These are phyloP conservation scores for Cricetomys ansorgei DNA, from an alignment of 2,113 vertebrate species.

Conservation along the genomic window DNA sequence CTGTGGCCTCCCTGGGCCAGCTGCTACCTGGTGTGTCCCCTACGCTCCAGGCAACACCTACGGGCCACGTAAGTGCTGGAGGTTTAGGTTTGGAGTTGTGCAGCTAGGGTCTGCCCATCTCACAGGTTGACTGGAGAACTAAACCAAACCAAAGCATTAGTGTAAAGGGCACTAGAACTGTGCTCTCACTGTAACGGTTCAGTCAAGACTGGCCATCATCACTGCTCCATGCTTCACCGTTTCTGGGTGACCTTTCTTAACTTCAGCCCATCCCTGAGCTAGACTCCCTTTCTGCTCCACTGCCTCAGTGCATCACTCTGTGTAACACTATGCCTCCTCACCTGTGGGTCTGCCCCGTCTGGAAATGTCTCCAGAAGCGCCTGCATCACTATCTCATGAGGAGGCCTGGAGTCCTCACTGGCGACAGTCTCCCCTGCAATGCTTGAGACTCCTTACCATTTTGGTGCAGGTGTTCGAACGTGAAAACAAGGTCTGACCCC, in stretches of 20 bases:
- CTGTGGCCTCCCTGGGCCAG: not conserved
- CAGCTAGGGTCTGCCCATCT: not conserved
- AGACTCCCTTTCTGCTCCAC: not conserved
- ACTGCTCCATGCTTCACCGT: not conserved
- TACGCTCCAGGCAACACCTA: fast-evolving
- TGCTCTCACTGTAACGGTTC: not conserved
- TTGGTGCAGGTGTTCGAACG: not conserved
- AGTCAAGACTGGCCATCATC: not conserved
- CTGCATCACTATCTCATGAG: not conserved
- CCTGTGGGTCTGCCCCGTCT: not conserved
- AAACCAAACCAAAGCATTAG: not conserved
- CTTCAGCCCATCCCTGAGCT: too few species aligned
- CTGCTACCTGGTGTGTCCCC: not conserved
- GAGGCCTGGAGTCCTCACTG: not conserved
- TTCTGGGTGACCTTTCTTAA: not conserved
- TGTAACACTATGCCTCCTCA: not conserved
- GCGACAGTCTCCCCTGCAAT: not conserved
- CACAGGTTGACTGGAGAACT: not conserved
- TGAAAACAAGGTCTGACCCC: not conserved
- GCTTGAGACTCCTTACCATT: not conserved
- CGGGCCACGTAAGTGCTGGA: not conserved
- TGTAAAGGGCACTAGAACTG: not conserved
- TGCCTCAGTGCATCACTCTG: not conserved
- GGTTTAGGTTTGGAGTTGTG: not conserved
- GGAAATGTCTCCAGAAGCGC: not conserved